These are phyloP conservation scores for Drosophila pseudoobscura DNA, from an alignment of 1,140 invertebrate genomes.

Conservation along the genomic window DNA sequence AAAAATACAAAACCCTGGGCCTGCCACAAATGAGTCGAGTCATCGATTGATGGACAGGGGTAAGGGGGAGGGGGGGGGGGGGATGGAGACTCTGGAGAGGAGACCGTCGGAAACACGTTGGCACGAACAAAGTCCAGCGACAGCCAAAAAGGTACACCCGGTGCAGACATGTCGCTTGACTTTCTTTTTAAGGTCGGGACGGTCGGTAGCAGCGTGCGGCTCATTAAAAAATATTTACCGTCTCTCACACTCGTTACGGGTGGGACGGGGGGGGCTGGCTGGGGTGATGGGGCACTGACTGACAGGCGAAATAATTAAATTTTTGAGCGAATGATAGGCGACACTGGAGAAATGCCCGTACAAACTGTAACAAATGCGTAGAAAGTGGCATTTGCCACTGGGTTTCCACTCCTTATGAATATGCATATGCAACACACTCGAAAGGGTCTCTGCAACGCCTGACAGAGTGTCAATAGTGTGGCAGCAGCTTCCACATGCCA, in stretches of 20 bases:
- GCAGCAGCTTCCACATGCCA: constrained; percentile 74
- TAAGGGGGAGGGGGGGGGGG: background rate
- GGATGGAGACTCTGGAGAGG: constrained; percentile 5
- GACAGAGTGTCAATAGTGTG: constrained; percentile 74
- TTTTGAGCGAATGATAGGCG: constrained; percentile 67
- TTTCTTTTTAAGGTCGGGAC: constrained; percentile 64
- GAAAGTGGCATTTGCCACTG: constrained; percentile 50
- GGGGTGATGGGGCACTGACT: constrained; percentile 15
- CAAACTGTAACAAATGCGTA: constrained; percentile 78
- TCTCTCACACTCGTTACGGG: constrained; percentile 33
- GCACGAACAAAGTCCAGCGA: constrained; percentile 61
- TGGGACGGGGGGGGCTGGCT: background rate
- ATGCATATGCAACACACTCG: constrained; percentile 46
- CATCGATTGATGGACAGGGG: constrained; percentile 31
- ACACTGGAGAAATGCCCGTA: constrained; percentile 2
- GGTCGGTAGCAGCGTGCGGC: constrained; percentile 29
- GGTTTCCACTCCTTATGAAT: constrained; percentile 4
- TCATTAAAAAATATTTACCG: constrained; percentile 77
- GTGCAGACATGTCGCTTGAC: constrained; percentile 53
- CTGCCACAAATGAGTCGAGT: constrained; percentile 60
- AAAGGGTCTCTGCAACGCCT: constrained; percentile 23
- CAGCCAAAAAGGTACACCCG: background rate
- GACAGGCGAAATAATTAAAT: constrained; percentile 79
- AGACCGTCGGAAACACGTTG: constrained; percentile 54
- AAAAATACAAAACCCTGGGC: constrained; percentile 25